These are phyloP conservation scores for Myiothlypis coronata DNA, from an alignment of 2,797 vertebrate species.

Conservation along the genomic window DNA sequence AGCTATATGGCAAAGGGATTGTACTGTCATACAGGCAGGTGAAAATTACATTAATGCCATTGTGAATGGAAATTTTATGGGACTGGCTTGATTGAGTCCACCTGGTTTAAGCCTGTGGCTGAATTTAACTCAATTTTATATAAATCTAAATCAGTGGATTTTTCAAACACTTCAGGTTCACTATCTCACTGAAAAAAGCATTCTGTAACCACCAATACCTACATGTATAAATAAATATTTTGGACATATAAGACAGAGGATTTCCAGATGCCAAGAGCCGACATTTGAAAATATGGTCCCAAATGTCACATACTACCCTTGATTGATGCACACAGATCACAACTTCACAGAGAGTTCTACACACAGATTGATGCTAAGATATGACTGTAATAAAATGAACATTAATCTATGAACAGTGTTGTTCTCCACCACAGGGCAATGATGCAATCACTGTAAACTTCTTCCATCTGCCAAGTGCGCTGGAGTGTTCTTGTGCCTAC, in stretches of 20 bases:
- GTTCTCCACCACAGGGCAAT: constrained; percentile 22
- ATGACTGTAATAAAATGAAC: constrained; percentile 26
- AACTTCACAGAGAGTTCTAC: constrained; percentile 19
- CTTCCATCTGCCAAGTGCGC: constrained; percentile 24
- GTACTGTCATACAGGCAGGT: background rate
- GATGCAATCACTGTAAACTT: constrained; percentile 27
- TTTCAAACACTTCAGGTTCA: background rate
- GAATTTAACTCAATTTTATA: background rate
- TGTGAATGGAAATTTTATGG: background rate
- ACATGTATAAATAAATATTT: background rate
- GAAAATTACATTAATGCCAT: too few species aligned
- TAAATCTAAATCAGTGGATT: background rate
- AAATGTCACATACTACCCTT: background rate
- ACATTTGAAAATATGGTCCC: constrained; percentile 2
- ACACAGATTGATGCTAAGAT: constrained; percentile 24
- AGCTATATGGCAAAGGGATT: background rate
- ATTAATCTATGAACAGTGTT: constrained; percentile 24
- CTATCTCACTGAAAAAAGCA: background rate
- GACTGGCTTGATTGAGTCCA: background rate
- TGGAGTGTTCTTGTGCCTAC: background rate
- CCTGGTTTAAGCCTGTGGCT: accelerated
- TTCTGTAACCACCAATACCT: background rate
- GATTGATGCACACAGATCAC: background rate
- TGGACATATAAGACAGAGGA: background rate
- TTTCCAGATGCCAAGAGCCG: background rate